Evolutionary conservation across 2,888 invertebrate genomes (phyloP).

Genomic region (Quadriops clusia): DNA sequence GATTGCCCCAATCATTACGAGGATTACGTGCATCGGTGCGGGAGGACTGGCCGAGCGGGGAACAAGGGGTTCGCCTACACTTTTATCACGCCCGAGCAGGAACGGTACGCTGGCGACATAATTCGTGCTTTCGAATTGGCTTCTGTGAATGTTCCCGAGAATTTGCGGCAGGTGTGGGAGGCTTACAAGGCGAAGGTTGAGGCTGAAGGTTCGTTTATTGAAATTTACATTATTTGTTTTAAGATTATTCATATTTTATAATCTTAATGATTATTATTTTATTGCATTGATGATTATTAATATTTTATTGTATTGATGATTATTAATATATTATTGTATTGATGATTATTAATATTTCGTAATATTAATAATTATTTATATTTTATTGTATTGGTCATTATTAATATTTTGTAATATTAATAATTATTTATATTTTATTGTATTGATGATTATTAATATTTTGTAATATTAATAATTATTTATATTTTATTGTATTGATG

Average conservation of each 20-base stretch:
- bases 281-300: conserved; percentile 3
- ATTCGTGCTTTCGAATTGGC: conserved; percentile 85
- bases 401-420: neutral
- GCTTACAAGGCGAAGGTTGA: conserved; percentile 81
- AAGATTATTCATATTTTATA: conserved; percentile 3
- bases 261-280: conserved; percentile 3
- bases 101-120: conserved; percentile 86
- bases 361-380: conserved; percentile 3
- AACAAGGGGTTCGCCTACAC: conserved; percentile 97
- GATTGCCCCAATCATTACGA: conserved; percentile 99
- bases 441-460: conserved; percentile 3
- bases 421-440: conserved; percentile 3
- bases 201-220: conserved; percentile 50
- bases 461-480: conserved; percentile 4
- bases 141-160: conserved; percentile 61
- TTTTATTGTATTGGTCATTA: conserved; percentile 1
- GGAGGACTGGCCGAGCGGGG: conserved; percentile 80
- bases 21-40: conserved; percentile 98
- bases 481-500: neutral
- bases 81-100: conserved; percentile 91
- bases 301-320: conserved; percentile 3
- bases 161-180: conserved; percentile 73
- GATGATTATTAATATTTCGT: conserved; percentile 3
- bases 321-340: too few species aligned
- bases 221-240: conserved; percentile 1